phyloP scores from a whole-genome alignment of 1,140 invertebrate species.

The Drosophila quadrilineata region DNA sequence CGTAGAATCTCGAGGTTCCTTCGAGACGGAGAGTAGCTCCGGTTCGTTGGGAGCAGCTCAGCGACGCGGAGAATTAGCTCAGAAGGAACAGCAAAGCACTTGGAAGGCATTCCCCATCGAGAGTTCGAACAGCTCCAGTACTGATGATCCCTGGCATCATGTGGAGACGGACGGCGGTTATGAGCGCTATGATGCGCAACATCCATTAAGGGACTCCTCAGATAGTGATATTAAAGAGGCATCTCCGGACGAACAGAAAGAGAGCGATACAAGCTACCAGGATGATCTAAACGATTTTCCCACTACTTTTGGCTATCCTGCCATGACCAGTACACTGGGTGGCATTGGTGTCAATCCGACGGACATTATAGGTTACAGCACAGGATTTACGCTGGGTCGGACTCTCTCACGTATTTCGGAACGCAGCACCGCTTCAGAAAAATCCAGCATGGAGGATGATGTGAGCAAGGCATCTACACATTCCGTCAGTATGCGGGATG shows the following conservation, averaged over 20 bases:
- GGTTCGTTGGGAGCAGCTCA: conserved; percentile 86
- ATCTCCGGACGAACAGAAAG: conserved; percentile 77
- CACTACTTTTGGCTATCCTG: conserved; percentile 87
- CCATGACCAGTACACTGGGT: conserved; percentile 82
- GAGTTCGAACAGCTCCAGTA: conserved; percentile 89
- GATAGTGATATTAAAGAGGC: conserved; percentile 76
- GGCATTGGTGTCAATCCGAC: conserved; percentile 83
- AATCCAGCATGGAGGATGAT: conserved; percentile 90
- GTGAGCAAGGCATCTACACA: conserved; percentile 90
- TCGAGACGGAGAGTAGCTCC: conserved; percentile 89
- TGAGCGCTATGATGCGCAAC: conserved; percentile 82
- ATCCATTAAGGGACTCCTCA: conserved; percentile 81
- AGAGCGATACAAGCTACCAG: conserved; percentile 84
- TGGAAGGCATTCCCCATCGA: conserved; percentile 91
- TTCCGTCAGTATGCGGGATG: conserved; percentile 91
- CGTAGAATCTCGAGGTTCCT: conserved; percentile 86
- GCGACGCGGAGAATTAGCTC: conserved; percentile 83
- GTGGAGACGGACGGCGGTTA: conserved; percentile 86
- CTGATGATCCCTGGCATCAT: conserved; percentile 90
- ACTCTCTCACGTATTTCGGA: conserved; percentile 93
- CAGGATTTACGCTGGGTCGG: conserved; percentile 86
- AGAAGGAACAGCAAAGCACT: conserved; percentile 87
- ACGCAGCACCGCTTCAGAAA: conserved; percentile 92
- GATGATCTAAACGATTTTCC: conserved; percentile 89
- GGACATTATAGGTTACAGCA: conserved; percentile 86